Percentiles rank a stretch among this genome's conserved stretches.
Evolutionary conservation across 1,140 invertebrate genomes (phyloP).

Genomic region (Plodia interpunctella): DNA sequence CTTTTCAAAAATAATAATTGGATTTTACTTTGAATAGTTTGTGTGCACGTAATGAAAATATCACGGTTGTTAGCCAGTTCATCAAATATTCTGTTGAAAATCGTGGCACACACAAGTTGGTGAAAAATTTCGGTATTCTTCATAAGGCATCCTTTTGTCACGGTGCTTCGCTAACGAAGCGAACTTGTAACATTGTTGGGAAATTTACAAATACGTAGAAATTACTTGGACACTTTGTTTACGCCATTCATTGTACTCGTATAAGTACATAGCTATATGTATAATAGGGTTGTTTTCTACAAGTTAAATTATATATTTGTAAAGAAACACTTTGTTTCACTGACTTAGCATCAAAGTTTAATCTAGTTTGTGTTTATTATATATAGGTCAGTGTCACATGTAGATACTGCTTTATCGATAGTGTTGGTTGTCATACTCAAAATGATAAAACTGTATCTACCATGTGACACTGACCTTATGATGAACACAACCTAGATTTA

Average conservation of each 20-base stretch:
- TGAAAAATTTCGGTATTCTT: neutral
- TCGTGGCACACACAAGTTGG: neutral
- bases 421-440: too few species aligned
- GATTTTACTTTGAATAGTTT: neutral
- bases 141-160: neutral
- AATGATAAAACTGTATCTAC: too few species aligned
- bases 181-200: neutral
- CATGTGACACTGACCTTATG: too few species aligned
- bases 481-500: too few species aligned
- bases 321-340: too few species aligned
- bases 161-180: neutral
- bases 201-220: neutral
- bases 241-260: neutral
- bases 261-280: neutral
- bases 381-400: too few species aligned
- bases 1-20: too few species aligned
- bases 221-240: neutral
- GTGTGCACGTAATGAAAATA: neutral
- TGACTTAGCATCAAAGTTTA: too few species aligned
- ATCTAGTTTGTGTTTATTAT: too few species aligned
- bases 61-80: neutral
- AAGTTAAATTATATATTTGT: too few species aligned
- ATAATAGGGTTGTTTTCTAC: too few species aligned
- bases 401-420: too few species aligned
- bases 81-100: neutral